These are phyloP conservation scores for Rhabdornis inornatus DNA, from an alignment of 2,113 vertebrate species.

Conservation along the genomic window DNA sequence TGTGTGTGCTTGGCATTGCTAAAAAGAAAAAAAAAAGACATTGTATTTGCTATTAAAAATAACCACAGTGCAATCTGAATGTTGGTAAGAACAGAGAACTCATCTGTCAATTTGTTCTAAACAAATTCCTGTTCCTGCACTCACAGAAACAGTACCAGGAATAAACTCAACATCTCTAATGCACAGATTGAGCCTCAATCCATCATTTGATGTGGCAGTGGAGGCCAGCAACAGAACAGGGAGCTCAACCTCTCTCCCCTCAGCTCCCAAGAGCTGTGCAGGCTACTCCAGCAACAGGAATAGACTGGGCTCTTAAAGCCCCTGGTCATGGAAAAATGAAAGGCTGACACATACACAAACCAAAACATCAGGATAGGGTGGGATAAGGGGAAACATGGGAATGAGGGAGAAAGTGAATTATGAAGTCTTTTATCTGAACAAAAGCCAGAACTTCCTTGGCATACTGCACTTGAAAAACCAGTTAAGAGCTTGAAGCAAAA, in stretches of 20 bases:
- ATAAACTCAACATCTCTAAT: background rate
- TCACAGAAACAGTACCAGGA: background rate
- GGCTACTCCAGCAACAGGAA: background rate
- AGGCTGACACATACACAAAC: background rate
- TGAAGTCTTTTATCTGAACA: background rate
- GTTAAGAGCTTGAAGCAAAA: conserved; percentile 15
- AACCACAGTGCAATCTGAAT: background rate
- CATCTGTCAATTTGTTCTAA: background rate
- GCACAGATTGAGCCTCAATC: background rate
- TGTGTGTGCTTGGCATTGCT: background rate
- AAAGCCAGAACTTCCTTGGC: background rate
- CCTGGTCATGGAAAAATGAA: background rate
- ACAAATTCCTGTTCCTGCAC: background rate
- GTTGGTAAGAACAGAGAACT: background rate
- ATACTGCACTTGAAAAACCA: conserved; percentile 24
- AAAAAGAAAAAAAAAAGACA: background rate
- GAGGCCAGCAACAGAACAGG: background rate
- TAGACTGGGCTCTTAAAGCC: background rate
- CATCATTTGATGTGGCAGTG: background rate
- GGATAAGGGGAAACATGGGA: background rate
- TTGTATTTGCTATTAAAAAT: background rate
- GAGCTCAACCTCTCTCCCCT: background rate
- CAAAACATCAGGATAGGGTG: rapidly evolving
- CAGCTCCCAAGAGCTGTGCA: background rate
- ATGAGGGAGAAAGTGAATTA: background rate